phyloP scores from a whole-genome alignment of 2,888 invertebrate genomes.

The Graphium colonna region DNA sequence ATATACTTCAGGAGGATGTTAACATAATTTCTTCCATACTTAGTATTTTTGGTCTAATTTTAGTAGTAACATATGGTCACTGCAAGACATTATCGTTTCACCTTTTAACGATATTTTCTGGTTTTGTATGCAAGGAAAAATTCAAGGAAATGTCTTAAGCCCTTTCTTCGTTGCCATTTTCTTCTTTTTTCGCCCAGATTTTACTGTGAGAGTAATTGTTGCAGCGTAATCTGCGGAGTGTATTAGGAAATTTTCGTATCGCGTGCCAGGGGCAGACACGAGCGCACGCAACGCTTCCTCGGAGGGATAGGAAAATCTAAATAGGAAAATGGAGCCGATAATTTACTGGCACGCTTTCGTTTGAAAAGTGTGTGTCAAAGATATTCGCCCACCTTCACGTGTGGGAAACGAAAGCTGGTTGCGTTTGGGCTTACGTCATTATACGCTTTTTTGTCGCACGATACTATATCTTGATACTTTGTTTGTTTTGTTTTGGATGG shows the following conservation, averaged over 20 bases:
- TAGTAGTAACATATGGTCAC: no score
- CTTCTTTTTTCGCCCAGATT: constrained; percentile 35
- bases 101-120: no score
- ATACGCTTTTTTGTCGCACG: background rate
- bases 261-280: constrained; percentile 59
- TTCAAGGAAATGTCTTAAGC: no score
- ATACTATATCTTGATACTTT: no score
- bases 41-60: no score
- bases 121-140: no score
- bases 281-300: constrained; percentile 60
- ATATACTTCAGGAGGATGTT: no score
- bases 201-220: constrained; percentile 51
- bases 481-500: no score
- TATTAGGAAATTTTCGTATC: constrained; percentile 67
- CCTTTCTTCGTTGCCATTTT: background rate
- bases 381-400: background rate
- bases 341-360: constrained; percentile 51
- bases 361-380: constrained; percentile 25
- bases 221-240: constrained; percentile 54
- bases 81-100: no score
- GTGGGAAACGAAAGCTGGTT: constrained; percentile 5
- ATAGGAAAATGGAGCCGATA: constrained; percentile 54
- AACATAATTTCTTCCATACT: no score
- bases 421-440: constrained; percentile 12
- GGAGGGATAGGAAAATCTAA: no score